Base-by-base conservation (phyloP, 2,888 invertebrate species). In the Drosophila kanekoi region DNA sequence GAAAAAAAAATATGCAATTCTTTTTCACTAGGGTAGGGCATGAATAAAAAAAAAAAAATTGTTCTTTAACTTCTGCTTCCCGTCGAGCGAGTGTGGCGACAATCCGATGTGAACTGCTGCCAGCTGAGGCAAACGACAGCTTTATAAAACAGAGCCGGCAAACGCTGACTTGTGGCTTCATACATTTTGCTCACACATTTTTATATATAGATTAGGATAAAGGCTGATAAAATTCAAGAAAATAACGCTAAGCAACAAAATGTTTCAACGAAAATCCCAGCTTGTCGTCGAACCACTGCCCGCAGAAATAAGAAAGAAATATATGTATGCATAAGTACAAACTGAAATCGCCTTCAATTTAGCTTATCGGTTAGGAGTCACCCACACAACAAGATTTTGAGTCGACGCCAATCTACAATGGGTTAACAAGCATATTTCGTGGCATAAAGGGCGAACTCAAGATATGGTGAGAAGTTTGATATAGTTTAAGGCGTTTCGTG, bases 181-280 rank as follows among this genome's bases (percentile, higher is more conserved):
- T 23, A 54, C 35, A 35, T 4, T 11, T 11, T 35, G 4, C 35
- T 35, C 13, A 35, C 32, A 38, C 18, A 16, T 40, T 33, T 49
- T 28, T 38, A 58, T 57, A 57, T 53, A 38, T 16, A 60, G 61
- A 77, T 76, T 76, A 73, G 79, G 76, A 76, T 76, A 78, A 49
- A 33, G 63, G 32, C 44, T 59, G 79, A 76, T 76, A 76, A 78
- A 62, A 44, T 28, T 18, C 18, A 48, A 57, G 13, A 33, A 20
- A 6, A 6, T 10, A 32, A 51, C 32, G 48, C 35, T 53, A 53
- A 59, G 56, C 59, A 76, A 54, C 37, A 40, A 63, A 43, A 33
- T 43, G n/a, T 32, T 77, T 53, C 43, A 32, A 52, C 57, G 45
- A 48, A 64, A 38, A 43, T 60, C 56, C 40, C 37, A 49, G 48